Evolutionary conservation across 1,140 invertebrate genomes (phyloP).

Genomic region (Goniozus legneri): DNA sequence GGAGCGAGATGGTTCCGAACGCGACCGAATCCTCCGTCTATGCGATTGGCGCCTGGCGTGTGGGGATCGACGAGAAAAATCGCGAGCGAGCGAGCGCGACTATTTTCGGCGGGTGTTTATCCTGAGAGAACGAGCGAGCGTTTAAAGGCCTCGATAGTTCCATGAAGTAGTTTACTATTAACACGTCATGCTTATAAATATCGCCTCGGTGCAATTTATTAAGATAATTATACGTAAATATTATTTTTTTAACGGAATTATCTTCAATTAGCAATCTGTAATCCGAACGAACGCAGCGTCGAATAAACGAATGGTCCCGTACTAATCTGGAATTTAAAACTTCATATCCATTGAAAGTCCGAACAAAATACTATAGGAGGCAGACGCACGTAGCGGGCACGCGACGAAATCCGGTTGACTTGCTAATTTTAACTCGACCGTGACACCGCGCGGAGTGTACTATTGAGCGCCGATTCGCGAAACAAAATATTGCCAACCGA

Average conservation of each 20-base stretch:
- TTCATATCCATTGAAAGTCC: too few relatives aligned
- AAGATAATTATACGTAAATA: constrained; percentile 3
- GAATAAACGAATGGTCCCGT: too few relatives aligned
- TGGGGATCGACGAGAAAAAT: constrained; percentile 8
- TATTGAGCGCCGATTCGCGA: too few relatives aligned
- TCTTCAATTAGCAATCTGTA: too few relatives aligned
- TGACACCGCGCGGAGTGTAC: constrained; percentile 42
- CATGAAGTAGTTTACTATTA: constrained; percentile 44
- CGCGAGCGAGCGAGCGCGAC: constrained; percentile 1
- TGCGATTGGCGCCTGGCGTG: not conserved
- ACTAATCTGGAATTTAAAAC: too few relatives aligned
- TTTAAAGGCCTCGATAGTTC: constrained; percentile 49
- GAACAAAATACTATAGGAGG: too few relatives aligned
- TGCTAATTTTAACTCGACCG: constrained; percentile 46
- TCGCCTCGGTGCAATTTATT: constrained; percentile 2
- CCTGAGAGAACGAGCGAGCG: constrained; percentile 48
- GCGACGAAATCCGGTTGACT: constrained; percentile 29
- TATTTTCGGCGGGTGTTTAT: constrained; percentile 42
- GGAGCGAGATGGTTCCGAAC: constrained; percentile 16
- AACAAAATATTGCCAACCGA: too few relatives aligned
- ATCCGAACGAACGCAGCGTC: too few relatives aligned
- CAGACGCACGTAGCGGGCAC: too few relatives aligned
- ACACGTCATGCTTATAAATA: too few relatives aligned
- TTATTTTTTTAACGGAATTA: too few relatives aligned
- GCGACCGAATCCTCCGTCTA: not conserved